Conservation (phyloP, 2,888 invertebrate genomes). For the Lithophane ornitopus region DNA sequence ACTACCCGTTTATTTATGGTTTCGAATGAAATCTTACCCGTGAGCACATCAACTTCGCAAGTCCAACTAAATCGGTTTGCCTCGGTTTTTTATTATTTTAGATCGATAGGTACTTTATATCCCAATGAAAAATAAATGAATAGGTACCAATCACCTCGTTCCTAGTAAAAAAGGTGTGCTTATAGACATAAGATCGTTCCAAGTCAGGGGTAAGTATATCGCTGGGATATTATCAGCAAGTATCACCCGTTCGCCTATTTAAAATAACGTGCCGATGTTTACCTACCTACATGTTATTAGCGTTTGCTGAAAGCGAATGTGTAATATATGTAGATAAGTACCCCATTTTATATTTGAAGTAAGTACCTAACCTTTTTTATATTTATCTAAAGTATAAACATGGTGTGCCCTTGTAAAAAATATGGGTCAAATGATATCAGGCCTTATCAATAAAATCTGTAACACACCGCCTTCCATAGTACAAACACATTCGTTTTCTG, state of each 20-base stretch:
- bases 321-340: conserved; percentile 6
- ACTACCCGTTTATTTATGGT: too few species aligned
- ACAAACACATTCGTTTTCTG: conserved; percentile 57
- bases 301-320: conserved; percentile 20
- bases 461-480: conserved; percentile 45
- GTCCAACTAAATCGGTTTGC: neutral
- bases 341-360: conserved; percentile 22
- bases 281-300: conserved; percentile 9
- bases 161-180: neutral
- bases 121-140: neutral
- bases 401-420: conserved; percentile 66
- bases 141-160: neutral
- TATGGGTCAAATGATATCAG: conserved; percentile 72
- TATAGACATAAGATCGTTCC: neutral
- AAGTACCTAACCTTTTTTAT: conserved; percentile 20
- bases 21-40: neutral
- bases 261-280: conserved; percentile 33
- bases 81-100: neutral
- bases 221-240: neutral
- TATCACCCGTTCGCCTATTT: conserved; percentile 21
- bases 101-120: neutral
- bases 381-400: conserved; percentile 47
- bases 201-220: neutral
- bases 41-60: neutral
- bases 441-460: conserved; percentile 62